A percentile compares a stretch with the other conserved stretches of the same genome.
Evolutionary conservation across 2,113 vertebrate genomes (phyloP).

Genomic region (Charadrius vociferus): DNA sequence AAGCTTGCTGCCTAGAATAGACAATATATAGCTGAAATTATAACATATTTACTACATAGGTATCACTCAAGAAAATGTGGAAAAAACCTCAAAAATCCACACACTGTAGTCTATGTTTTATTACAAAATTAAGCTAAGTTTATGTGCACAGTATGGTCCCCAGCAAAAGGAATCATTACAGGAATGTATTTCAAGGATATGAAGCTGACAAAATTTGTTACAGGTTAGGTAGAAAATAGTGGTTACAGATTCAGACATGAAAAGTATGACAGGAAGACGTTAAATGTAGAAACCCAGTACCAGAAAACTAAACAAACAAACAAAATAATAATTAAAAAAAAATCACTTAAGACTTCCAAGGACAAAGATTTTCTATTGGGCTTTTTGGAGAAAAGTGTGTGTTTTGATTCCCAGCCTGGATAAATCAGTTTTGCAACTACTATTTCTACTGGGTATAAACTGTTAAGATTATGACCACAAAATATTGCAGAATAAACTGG

Average conservation of each 20-base stretch:
- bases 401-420: background rate
- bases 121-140: background rate
- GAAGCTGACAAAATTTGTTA: background rate
- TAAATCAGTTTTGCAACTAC: background rate
- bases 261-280: background rate
- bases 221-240: background rate
- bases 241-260: background rate
- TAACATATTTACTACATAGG: background rate
- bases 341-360: background rate
- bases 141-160: background rate
- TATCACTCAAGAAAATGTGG: background rate
- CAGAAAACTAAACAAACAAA: background rate
- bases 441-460: background rate
- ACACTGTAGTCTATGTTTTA: background rate
- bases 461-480: background rate
- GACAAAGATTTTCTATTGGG: background rate
- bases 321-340: background rate
- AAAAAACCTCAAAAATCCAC: background rate
- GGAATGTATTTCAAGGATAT: background rate
- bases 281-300: background rate
- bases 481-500: background rate
- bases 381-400: background rate
- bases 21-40: conserved; percentile 41
- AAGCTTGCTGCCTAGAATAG: conserved; percentile 90
- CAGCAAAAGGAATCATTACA: background rate